phyloP scores from a whole-genome alignment of 92 coral and sea anemone genomes.

The Zoanthus gigantus region DNA sequence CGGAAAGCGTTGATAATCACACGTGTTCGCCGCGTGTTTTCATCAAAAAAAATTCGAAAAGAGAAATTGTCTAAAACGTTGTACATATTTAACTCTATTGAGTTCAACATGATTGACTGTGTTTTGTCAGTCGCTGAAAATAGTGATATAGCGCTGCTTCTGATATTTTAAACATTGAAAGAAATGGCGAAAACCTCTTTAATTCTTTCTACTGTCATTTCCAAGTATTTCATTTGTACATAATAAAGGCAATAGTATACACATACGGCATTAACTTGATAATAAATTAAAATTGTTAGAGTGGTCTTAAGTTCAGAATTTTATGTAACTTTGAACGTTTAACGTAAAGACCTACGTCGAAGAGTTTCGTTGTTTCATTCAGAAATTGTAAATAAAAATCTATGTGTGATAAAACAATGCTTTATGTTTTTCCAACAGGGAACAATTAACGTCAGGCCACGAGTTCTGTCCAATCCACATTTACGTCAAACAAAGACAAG shows the following conservation, averaged over 20 bases:
- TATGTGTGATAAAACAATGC: conserved; percentile 24
- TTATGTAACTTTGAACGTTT: conserved; percentile 5
- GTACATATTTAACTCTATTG: conserved; percentile 25
- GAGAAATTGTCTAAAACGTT: background rate
- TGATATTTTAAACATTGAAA: conserved; percentile 3
- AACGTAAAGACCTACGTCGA: conserved; percentile 11
- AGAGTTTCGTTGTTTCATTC: conserved; percentile 29
- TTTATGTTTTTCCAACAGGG: background rate
- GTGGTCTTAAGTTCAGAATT: background rate
- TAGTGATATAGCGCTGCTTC: background rate
- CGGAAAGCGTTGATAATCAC: background rate
- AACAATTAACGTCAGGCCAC: conserved; percentile 45
- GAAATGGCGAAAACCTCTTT: background rate
- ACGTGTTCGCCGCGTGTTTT: conserved; percentile 41
- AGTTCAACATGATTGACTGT: conserved; percentile 29
- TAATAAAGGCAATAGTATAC: background rate
- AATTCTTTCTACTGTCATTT: background rate
- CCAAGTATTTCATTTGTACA: background rate
- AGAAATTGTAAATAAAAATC: conserved; percentile 26
- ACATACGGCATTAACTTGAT: background rate
- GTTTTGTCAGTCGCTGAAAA: conserved; percentile 41
- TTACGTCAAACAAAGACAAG: conserved; percentile 17
- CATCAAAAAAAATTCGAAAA: background rate
- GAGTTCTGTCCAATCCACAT: conserved; percentile 21
- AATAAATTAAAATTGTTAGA: conserved; percentile 2